Conservation (phyloP, 2,113 vertebrate genomes). For the Mormoops blainvillei region DNA sequence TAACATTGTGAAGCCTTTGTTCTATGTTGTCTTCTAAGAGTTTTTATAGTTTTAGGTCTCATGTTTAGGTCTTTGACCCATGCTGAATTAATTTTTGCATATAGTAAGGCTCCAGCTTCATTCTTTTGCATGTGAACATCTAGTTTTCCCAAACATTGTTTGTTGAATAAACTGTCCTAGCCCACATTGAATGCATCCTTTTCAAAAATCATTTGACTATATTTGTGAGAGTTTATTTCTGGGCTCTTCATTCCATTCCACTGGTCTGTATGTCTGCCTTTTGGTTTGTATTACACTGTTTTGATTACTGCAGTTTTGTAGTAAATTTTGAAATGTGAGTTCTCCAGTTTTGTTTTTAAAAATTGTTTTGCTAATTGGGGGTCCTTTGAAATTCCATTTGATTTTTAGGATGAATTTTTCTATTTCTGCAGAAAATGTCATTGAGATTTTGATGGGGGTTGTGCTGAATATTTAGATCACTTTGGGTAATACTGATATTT, state of each 20-base stretch:
- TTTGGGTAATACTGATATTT: neutral
- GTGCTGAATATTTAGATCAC: neutral
- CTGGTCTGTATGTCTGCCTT: neutral
- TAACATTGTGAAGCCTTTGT: neutral
- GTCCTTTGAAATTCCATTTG: neutral
- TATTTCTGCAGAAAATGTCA: neutral
- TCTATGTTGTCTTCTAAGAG: neutral
- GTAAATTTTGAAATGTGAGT: neutral
- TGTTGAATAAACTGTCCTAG: neutral
- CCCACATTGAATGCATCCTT: neutral
- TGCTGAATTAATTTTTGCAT: neutral
- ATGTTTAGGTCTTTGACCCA: neutral
- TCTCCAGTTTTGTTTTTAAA: neutral
- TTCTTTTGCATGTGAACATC: neutral
- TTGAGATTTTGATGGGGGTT: neutral
- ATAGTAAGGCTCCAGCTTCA: neutral
- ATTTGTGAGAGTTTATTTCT: neutral
- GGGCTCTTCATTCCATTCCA: neutral
- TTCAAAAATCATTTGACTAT: neutral
- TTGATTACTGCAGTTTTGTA: neutral
- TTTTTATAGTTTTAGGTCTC: neutral
- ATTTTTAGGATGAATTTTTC: neutral
- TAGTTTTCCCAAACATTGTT: neutral
- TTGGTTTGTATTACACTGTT: neutral
- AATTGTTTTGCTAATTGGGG: neutral